Base-by-base conservation (phyloP, 1,140 invertebrate genomes). In the Aphelinus atriplicis region DNA sequence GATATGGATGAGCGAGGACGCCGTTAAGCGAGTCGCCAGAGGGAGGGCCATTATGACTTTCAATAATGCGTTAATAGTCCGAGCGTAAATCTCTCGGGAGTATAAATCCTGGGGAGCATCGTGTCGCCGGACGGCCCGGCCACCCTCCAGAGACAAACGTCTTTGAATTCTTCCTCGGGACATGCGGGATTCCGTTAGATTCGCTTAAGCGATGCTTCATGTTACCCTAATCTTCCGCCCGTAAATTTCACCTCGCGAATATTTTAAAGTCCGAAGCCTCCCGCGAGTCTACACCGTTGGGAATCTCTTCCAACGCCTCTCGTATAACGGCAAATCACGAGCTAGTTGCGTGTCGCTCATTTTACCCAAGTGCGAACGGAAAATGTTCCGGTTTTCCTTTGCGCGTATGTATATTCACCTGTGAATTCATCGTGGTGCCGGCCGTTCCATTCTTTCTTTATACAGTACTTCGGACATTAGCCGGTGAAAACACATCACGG, bases 31-130 rank as follows among this genome's bases (percentile, higher is more conserved):
- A 73, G 63, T 72, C 71, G 72, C 63, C 57, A 73, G 69, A 75
- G 70, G 68, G 72, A 77, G 68, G 73, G 74, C 76, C 78, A 81
- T 80, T 81, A 80, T 81, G 78, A 80, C 79, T 81, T 81, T 80
- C 79, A 79, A 81, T 81, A 81, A 80, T 78, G 78, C 78, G 78
- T 79, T 80, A 81, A 81, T 81, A 78, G 79, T 76, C 73, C 63
- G 55, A 76, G 73, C 76, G 78, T 80, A 80, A 81, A 81, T 80
- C 79, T 79, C 75, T 50, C 26, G 72, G 74, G 61, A 62, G 66
- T 78, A 78, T 81, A 78, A 80, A 80, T 79, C 75, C 70, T n/a
- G 57, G 66, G 69, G 55, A 75, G 73, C 67, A 64, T 65, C 73
- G 75, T 71, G 7, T 7, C 9, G 46, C 1, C 46, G 45, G 43